Evolutionary conservation across 2,113 vertebrate genomes (phyloP).

Genomic region (Prionailurus viverrinus): DNA sequence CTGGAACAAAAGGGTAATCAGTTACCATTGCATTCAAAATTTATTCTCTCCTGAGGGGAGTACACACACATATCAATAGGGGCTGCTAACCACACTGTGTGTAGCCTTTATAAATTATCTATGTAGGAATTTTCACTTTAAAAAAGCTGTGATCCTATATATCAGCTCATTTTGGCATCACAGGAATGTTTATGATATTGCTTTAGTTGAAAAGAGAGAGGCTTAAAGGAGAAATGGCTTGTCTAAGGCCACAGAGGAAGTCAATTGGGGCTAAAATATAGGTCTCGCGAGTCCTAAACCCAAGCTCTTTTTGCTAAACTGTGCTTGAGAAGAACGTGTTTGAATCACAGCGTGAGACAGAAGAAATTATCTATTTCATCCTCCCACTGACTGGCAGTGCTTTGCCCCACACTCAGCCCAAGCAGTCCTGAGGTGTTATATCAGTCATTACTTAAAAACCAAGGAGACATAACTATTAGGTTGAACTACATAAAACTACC

Average conservation of each 20-base stretch:
- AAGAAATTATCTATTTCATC: background rate
- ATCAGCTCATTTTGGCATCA: background rate
- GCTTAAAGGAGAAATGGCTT: constrained; percentile 18
- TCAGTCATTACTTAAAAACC: background rate
- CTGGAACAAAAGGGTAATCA: constrained; percentile 48
- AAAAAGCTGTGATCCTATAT: background rate
- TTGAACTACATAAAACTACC: background rate
- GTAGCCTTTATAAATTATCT: constrained; percentile 58
- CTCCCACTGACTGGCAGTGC: background rate
- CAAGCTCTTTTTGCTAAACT: background rate
- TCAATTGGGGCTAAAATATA: background rate
- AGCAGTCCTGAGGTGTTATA: background rate
- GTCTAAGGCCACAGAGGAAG: background rate
- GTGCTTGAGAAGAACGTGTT: background rate
- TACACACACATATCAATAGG: background rate
- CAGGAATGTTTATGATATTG: background rate
- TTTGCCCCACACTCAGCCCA: too few species aligned
- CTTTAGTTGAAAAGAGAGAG: background rate
- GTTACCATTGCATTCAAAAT: constrained; percentile 44
- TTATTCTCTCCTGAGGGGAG: constrained; percentile 23
- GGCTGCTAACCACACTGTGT: background rate
- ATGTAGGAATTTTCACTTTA: background rate
- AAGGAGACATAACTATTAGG: background rate
- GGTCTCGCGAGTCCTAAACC: background rate
- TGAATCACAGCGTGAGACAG: background rate